These are phyloP conservation scores for Lagria hirta DNA, from an alignment of 2,888 invertebrate species.

Conservation along the genomic window DNA sequence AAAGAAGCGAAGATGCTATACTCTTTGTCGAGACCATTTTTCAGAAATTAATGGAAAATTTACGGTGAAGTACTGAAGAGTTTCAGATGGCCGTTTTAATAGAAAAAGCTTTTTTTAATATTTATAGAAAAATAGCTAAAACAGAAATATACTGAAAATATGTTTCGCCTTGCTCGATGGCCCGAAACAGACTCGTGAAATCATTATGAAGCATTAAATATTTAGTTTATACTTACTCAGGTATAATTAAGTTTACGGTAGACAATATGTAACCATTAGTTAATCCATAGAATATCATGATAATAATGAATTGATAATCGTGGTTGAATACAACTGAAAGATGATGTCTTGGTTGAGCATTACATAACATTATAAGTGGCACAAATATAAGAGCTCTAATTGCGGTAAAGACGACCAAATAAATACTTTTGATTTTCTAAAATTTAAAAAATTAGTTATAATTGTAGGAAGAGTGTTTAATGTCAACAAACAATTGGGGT, in stretches of 20 bases:
- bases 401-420: conserved; percentile 16
- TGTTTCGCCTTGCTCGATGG: no score
- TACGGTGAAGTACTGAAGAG: no score
- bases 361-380: conserved; percentile 34
- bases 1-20: no score
- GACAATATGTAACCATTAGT: conserved; percentile 8
- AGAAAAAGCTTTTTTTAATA: no score
- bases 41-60: no score
- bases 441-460: conserved; percentile 6
- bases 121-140: no score
- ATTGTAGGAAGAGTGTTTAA: not conserved
- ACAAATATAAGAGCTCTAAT: conserved; percentile 25
- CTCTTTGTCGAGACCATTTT: no score
- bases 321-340: conserved; percentile 36
- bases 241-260: not conserved
- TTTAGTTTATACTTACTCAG: conserved; percentile 4
- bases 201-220: no score
- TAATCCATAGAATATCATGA: conserved; percentile 22
- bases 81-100: no score
- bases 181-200: no score
- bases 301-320: conserved; percentile 37
- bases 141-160: no score
- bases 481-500: no score
- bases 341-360: conserved; percentile 35
- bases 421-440: conserved; percentile 6